Conservation (phyloP, 2,888 invertebrate genomes). For the Orchesella flavescens region DNA sequence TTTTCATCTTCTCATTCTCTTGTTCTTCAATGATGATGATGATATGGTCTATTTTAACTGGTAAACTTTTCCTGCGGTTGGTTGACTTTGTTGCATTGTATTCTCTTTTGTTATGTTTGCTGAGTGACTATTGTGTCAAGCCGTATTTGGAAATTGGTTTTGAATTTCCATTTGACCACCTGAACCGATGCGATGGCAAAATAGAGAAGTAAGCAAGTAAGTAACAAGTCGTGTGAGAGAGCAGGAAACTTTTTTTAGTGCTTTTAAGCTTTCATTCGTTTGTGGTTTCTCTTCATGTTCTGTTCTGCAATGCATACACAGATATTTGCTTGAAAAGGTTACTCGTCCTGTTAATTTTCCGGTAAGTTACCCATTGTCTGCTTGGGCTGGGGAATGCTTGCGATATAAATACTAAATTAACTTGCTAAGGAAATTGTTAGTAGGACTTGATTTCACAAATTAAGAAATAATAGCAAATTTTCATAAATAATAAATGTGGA, state of each 20-base stretch:
- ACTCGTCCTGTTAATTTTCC: no score
- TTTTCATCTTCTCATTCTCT: background rate
- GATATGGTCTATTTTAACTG: slow-evolving; percentile 42
- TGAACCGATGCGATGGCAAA: slow-evolving; percentile 15
- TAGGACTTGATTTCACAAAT: no score
- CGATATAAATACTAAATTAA: no score
- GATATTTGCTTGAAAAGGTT: no score
- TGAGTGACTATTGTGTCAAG: slow-evolving; percentile 58
- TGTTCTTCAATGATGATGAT: slow-evolving; percentile 9
- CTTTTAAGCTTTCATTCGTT: no score
- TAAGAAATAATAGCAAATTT: no score
- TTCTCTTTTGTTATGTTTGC: background rate
- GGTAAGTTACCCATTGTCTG: no score
- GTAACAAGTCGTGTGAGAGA: background rate
- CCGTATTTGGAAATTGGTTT: slow-evolving; percentile 67
- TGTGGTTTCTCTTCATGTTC: no score
- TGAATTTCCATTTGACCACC: slow-evolving; percentile 62
- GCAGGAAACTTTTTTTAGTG: background rate
- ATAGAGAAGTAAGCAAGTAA: background rate
- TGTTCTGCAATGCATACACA: no score
- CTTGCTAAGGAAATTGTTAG: no score
- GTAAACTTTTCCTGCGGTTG: slow-evolving; percentile 38
- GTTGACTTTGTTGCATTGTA: slow-evolving; percentile 47
- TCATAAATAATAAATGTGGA: no score
- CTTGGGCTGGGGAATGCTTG: no score